These are phyloP conservation scores for Eilema caniola DNA, from an alignment of 2,888 invertebrate species.

Conservation along the genomic window DNA sequence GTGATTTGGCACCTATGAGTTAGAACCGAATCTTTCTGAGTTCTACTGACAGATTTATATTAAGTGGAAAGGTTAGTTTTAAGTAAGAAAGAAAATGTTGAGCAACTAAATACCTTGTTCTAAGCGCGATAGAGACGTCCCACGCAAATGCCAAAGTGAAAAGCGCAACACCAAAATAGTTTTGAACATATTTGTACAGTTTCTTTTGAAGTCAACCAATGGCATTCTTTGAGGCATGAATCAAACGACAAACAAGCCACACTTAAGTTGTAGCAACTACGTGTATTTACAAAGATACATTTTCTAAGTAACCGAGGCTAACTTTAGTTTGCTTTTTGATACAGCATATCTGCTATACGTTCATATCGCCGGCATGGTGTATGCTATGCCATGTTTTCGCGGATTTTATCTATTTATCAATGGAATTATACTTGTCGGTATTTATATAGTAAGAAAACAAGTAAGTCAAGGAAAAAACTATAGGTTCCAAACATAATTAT, in stretches of 20 bases:
- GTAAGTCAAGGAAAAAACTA: slow-evolving; percentile 8
- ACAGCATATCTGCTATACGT: slow-evolving; percentile 53
- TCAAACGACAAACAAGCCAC: slow-evolving; percentile 53
- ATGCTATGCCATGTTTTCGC: slow-evolving; percentile 49
- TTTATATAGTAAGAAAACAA: slow-evolving; percentile 26
- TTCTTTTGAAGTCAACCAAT: slow-evolving; percentile 39
- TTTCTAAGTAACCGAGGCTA: slow-evolving; percentile 71
- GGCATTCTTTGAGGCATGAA: slow-evolving; percentile 50
- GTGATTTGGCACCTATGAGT: slow-evolving; percentile 25
- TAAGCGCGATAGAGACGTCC: neutral
- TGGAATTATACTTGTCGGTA: slow-evolving; percentile 41
- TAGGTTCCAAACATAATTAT: neutral
- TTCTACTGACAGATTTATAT: slow-evolving; percentile 20
- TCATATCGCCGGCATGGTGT: slow-evolving; percentile 48
- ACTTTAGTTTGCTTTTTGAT: slow-evolving; percentile 78
- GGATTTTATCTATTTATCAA: slow-evolving; percentile 49
- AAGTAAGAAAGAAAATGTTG: slow-evolving; percentile 4
- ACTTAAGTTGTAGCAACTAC: slow-evolving; percentile 45
- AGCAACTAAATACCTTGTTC: neutral
- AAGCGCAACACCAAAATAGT: slow-evolving; percentile 32
- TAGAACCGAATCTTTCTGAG: slow-evolving; percentile 21
- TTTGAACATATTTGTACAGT: slow-evolving; percentile 33
- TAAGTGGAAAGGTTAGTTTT: slow-evolving; percentile 9
- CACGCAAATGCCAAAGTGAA: slow-evolving; percentile 22
- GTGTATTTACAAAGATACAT: slow-evolving; percentile 57